phyloP scores from a whole-genome alignment of 2,113 vertebrate species.

The Dermatemys mawii region DNA sequence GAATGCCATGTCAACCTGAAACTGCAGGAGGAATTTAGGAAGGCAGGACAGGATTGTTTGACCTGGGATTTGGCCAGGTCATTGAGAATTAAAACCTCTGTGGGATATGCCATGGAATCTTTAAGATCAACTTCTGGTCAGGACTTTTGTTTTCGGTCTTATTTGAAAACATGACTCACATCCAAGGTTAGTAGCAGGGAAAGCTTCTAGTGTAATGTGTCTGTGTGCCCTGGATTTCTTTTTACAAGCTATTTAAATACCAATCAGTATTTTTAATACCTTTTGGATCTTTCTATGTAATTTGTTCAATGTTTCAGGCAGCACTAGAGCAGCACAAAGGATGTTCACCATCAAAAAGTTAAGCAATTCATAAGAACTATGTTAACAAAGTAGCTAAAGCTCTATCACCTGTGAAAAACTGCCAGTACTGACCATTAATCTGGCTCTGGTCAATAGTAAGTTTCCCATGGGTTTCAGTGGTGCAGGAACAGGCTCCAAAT shows the following conservation, averaged over 20 bases:
- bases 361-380: constrained; percentile 64
- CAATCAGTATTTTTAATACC: constrained; percentile 57
- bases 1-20: background rate
- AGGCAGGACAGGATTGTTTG: background rate
- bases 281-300: constrained; percentile 59
- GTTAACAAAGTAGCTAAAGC: constrained; percentile 58
- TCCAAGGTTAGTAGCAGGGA: background rate
- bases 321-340: constrained; percentile 61
- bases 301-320: constrained; percentile 57
- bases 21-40: background rate
- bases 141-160: constrained; percentile 15
- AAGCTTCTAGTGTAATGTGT: background rate
- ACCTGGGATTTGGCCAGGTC: background rate
- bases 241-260: constrained; percentile 28
- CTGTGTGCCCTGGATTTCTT: background rate
- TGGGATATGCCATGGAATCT: background rate
- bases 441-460: constrained; percentile 47
- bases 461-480: constrained; percentile 68
- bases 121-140: background rate
- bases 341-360: constrained; percentile 57
- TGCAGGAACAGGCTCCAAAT: background rate
- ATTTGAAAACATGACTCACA: constrained; percentile 16
- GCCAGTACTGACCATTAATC: constrained; percentile 60
- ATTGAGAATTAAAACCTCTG: background rate
- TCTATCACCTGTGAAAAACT: constrained; percentile 58